Evolutionary conservation across 1,140 invertebrate species (phyloP).

Genomic region (Lordiphosa stackelbergi): DNA sequence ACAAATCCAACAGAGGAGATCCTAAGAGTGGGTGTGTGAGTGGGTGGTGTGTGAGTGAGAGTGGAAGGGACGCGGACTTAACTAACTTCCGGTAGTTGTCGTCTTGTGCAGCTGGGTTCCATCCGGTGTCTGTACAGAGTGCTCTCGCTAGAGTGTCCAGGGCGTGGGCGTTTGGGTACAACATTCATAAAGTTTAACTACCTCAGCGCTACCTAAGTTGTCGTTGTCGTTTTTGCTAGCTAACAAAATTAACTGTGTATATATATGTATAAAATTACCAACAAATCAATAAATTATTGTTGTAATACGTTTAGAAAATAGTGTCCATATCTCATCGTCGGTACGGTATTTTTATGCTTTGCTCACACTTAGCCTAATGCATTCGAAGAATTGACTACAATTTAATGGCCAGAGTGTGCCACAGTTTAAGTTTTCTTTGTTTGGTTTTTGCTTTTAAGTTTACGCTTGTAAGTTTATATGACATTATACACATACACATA

Average conservation of each 20-base stretch:
- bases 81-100: slow-evolving; percentile 54
- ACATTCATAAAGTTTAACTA: slow-evolving; percentile 72
- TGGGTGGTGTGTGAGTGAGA: slow-evolving; percentile 16
- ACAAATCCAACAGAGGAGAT: slow-evolving; percentile 62
- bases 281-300: slow-evolving; percentile 74
- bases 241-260: slow-evolving; percentile 71
- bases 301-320: slow-evolving; percentile 75
- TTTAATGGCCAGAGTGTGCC: slow-evolving; percentile 70
- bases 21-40: slow-evolving; percentile 30
- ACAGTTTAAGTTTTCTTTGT: slow-evolving; percentile 32
- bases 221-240: slow-evolving; percentile 71
- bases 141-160: slow-evolving; percentile 52
- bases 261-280: slow-evolving; percentile 70
- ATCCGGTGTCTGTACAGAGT: slow-evolving; percentile 50
- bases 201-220: slow-evolving; percentile 69
- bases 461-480: slow-evolving; percentile 59
- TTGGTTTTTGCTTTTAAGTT: slow-evolving; percentile 34
- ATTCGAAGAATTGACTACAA: slow-evolving; percentile 72
- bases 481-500: slow-evolving; percentile 27
- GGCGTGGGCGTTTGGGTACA: slow-evolving; percentile 59
- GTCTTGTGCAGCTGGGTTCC: slow-evolving; percentile 38
- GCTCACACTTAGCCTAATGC: slow-evolving; percentile 55
- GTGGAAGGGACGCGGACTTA: slow-evolving; percentile 50
- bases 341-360: slow-evolving; percentile 28
- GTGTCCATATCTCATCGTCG: slow-evolving; percentile 67